Percentiles rank a stretch among this genome's conserved stretches.
Conservation (phyloP, 2,113 vertebrate species). For the Dicerorhinus sumatrensis region DNA sequence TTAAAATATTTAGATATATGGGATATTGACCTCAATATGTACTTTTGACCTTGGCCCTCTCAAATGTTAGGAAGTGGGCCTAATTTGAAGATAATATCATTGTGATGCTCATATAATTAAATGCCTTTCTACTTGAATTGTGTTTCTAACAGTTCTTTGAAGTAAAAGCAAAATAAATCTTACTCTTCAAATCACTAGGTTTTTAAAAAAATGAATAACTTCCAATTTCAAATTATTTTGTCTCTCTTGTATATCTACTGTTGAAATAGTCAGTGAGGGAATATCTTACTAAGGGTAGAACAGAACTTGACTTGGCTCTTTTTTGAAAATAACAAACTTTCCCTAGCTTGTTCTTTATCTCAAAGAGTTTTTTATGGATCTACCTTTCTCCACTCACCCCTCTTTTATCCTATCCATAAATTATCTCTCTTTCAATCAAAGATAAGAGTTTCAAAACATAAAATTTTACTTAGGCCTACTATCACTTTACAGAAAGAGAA, state of each 20-base stretch:
- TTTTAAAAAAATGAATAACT: neutral
- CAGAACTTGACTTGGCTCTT: neutral
- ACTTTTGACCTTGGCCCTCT: neutral
- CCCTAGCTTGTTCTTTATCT: neutral
- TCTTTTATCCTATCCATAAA: neutral
- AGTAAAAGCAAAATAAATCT: constrained; percentile 37
- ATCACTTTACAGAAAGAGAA: neutral
- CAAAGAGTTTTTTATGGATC: neutral
- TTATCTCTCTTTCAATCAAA: neutral
- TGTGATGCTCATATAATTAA: neutral
- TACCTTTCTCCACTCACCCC: neutral
- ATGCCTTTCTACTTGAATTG: neutral
- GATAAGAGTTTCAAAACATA: neutral
- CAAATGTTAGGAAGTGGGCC: neutral
- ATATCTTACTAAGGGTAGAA: neutral
- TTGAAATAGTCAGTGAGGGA: neutral
- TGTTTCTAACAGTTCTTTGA: constrained; percentile 4
- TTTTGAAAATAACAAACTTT: neutral
- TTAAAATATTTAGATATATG: neutral
- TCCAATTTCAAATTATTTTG: constrained; percentile 26
- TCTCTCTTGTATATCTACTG: neutral
- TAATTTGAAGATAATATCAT: neutral
- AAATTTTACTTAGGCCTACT: neutral
- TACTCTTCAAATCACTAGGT: neutral
- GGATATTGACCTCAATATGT: neutral